phyloP scores from a whole-genome alignment of 2,113 vertebrate species.

The Sphaerodactylus townsendi region DNA sequence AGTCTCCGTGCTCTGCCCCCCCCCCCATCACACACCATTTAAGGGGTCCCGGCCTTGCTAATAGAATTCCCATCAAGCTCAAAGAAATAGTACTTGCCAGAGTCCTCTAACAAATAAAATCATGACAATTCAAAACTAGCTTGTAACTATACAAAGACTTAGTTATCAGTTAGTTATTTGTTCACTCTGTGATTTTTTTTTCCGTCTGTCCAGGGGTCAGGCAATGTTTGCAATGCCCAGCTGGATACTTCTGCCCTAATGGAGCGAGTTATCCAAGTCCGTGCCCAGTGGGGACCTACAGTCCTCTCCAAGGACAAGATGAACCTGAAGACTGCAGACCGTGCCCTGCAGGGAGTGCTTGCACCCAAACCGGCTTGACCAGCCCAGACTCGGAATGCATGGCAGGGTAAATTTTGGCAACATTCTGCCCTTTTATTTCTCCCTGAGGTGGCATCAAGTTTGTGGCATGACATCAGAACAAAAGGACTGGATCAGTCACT shows the following conservation, averaged over 20 bases:
- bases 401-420: constrained; percentile 71
- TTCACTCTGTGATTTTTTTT: neutral
- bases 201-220: constrained; percentile 67
- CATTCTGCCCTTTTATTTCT: rapidly evolving
- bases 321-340: constrained; percentile 76
- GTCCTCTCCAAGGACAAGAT: constrained; percentile 83
- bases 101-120: neutral
- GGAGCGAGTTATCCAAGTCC: constrained; percentile 75
- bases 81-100: neutral
- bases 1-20: too few species aligned
- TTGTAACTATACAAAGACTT: neutral
- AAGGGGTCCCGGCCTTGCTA: neutral
- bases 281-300: constrained; percentile 79
- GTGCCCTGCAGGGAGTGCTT: constrained; percentile 83
- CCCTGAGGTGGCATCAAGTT: neutral
- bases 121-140: too few species aligned
- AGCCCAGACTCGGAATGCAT: constrained; percentile 80
- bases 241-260: constrained; percentile 83
- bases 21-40: neutral
- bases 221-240: constrained; percentile 81
- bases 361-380: constrained; percentile 79
- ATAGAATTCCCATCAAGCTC: neutral
- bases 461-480: too few species aligned
- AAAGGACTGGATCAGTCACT: too few species aligned
- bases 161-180: neutral